Evolutionary conservation across 2,113 vertebrate species (phyloP), one percentile per base, ranked within the genome.

Genomic region (Tyto alba): DNA sequence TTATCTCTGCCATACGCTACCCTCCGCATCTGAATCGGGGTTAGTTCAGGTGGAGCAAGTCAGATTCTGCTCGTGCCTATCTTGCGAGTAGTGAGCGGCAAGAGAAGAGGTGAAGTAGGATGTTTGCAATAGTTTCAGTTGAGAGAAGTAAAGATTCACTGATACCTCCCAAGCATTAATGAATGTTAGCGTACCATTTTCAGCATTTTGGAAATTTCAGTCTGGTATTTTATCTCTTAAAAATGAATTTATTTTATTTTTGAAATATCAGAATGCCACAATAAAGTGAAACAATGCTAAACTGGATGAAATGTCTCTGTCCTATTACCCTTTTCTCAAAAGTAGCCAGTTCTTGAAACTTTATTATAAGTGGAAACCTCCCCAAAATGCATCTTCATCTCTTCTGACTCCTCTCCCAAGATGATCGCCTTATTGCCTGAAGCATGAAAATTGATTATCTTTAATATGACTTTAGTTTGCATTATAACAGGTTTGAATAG

Each of bases 401-500:
- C 62, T 81, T 56, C 45, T 83, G 47, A 84, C 34, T 94, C 34
- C 63, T 56, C 48, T 92, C 79, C 85, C 72, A 83, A 73, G 85
- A 47, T 84, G 72, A 90, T 91, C 59, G 90, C 59, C 60, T 80
- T 88, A 63, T 92, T 88, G 72, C 93, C 82, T 80, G 88, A 66
- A 88, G 89, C 87, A 68, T 79, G 80, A 89, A 91, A 95, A 91
- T 85, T 88, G 55, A 74, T 96, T 93, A 90, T 81, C 84, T 86
- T 89, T 95, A 94, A 83, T 79, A 63, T 80, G 63, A 80, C 80
- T 96, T 93, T 83, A 91, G 74, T 94, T 96, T 89, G 91, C 45
- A 23, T 94, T 85, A 32, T 41, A 76, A 57, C 75, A 50, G 63
- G 55, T 68, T 85, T 91, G 63, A 94, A 69, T 8, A 57, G 75